Evolutionary conservation across 2,888 invertebrate genomes (phyloP), one percentile per base, ranked within the genome.

Genomic region (Ophioninae sp.): DNA sequence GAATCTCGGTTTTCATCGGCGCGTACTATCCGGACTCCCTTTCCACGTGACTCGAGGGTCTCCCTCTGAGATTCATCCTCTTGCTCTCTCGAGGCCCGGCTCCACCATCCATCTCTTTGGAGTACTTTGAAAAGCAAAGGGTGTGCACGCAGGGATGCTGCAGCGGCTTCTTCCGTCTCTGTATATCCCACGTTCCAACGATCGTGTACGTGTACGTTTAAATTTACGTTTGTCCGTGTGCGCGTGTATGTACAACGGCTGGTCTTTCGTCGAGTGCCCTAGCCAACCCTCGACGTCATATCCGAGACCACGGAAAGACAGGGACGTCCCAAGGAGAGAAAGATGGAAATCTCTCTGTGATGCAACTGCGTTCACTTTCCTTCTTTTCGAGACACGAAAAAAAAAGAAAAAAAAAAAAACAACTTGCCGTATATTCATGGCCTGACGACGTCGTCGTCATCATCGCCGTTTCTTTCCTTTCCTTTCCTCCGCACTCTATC

Each of bases 221-320:
- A 37, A 51, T 44, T 44, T 17, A 67, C 41, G n/a, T 13, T n/a
- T n/a, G 2, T 13, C 30, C 56, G 44, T 71, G 23, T 63, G n/a
- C n/a, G 10, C 58, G 51, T 72, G 58, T 79, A 58, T 9, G 13
- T 58, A 73, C 61, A 59, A 58, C 56, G 68, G 81, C 67, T 69
- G 72, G 81, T 72, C 59, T 75, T 64, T 64, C 86, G 86, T 84
- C 85, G 87, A 89, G 88, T 88, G 84, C 86, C 86, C 85, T 87
- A 87, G 87, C 88, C 90, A 88, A 89, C 89, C 86, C 89, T 90
- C 88, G 59, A 89, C 86, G 87, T 89, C 90, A 88, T 87, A 87
- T 83, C 82, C 58, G 85, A 75, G 68, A 86, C 84, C 81, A 82
- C 78, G 71, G 84, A 86, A 68, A 61, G 64, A 69, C 59, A 61